Evolutionary conservation across 30 jellyfish, hydroid and myxozoan genomes (phyloP).

Genomic region (Chrysaora quinquecirrha): DNA sequence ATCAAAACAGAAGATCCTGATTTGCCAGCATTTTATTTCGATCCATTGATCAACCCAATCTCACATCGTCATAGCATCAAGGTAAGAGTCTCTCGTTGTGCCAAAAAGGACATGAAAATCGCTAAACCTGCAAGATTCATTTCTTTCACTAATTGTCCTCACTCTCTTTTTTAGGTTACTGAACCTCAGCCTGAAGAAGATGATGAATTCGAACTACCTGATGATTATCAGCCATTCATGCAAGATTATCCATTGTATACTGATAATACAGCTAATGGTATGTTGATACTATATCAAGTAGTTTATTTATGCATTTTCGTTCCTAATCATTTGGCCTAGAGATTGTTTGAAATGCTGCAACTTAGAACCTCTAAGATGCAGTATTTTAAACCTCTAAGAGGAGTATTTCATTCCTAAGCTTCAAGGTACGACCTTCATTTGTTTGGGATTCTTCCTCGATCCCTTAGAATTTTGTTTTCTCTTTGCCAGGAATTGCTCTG

Average conservation of each 20-base stretch:
- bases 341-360: no score
- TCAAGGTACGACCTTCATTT: no score
- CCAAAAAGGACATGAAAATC: no score
- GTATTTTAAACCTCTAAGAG: no score
- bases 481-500: constrained; percentile 94
- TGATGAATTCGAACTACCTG: constrained; percentile 95
- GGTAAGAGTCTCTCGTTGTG: constrained; percentile 60
- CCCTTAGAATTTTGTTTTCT: no score
- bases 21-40: constrained; percentile 97
- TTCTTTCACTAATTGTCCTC: no score
- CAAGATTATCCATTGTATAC: constrained; percentile 97
- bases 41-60: constrained; percentile 96
- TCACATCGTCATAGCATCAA: constrained; percentile 94
- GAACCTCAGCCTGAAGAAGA: constrained; percentile 96
- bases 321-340: background rate
- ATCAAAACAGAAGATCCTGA: constrained; percentile 99
- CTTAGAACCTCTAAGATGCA: no score
- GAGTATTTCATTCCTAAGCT: no score
- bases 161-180: constrained; percentile 50
- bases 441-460: no score
- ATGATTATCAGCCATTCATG: constrained; percentile 89
- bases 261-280: constrained; percentile 98
- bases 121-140: no score
- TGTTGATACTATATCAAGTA: background rate
- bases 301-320: no score